Percentiles rank a stretch among this genome's conserved stretches.
Evolutionary conservation across 2,888 invertebrate genomes (phyloP).

Genomic region (Napeogenes sylphis): DNA sequence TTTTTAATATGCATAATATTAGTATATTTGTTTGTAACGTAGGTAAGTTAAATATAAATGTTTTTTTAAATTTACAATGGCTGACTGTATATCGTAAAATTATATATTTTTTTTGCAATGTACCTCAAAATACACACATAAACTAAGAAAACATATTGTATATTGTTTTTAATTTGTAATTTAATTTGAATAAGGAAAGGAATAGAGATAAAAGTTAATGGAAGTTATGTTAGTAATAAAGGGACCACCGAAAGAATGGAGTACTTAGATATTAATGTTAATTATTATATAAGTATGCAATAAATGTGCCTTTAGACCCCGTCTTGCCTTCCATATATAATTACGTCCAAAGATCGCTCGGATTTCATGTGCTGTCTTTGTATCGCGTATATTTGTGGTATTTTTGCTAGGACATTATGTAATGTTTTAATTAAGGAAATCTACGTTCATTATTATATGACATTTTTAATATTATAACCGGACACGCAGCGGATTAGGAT

Average conservation of each 20-base stretch:
- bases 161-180: neutral
- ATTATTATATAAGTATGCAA: slow-evolving; percentile 35
- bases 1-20: neutral
- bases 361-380: slow-evolving; percentile 1
- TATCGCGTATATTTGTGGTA: neutral
- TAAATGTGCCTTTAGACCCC: slow-evolving; percentile 55
- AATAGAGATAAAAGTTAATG: slow-evolving; percentile 3
- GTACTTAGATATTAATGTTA: slow-evolving; percentile 20
- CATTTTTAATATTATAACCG: no score
- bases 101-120: neutral
- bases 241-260: slow-evolving; percentile 32
- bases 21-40: neutral
- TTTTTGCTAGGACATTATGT: no score
- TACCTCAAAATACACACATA: neutral
- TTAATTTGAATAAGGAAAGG: neutral
- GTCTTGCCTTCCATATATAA: slow-evolving; percentile 52
- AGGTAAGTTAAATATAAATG: neutral
- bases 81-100: neutral
- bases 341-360: slow-evolving; percentile 26
- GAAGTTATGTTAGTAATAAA: slow-evolving; percentile 15
- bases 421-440: no score
- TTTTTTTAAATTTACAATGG: neutral
- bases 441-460: no score
- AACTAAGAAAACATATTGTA: neutral
- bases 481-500: no score